phyloP scores from a whole-genome alignment of 2,797 vertebrate genomes.

The Enteromius radiatus region DNA sequence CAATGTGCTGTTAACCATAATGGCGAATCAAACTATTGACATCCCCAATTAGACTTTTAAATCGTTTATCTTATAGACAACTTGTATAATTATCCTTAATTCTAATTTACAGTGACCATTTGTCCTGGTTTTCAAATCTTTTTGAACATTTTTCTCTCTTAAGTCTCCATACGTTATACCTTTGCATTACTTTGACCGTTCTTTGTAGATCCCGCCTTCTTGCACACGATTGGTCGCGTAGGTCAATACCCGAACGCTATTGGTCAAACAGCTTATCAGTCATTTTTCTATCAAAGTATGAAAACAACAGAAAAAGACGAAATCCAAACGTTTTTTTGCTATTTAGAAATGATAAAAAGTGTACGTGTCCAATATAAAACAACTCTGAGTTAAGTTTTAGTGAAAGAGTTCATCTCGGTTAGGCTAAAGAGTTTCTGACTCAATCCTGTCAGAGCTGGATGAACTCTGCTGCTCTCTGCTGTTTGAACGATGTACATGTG shows the following conservation, averaged over 20 bases:
- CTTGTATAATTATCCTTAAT: background rate
- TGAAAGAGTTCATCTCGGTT: background rate
- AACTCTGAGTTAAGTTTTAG: too few relatives aligned
- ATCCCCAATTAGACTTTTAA: background rate
- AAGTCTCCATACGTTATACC: background rate
- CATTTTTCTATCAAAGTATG: background rate
- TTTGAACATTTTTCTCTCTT: background rate
- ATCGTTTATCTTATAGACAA: background rate
- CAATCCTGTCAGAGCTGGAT: background rate
- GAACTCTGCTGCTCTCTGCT: slow-evolving; percentile 52
- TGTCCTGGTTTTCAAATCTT: background rate
- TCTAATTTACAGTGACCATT: background rate
- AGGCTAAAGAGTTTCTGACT: background rate
- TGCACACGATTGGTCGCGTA: background rate
- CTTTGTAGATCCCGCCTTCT: background rate
- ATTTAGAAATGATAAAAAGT: background rate
- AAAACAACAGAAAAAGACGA: background rate
- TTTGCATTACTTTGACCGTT: background rate
- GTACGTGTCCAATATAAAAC: background rate
- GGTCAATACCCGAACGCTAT: background rate
- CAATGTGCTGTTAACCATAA: background rate
- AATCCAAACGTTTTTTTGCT: background rate
- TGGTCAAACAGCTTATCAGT: background rate
- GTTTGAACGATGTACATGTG: background rate
- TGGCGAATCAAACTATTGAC: background rate